A percentile compares a stretch with the other conserved stretches of the same genome.
Conservation (phyloP, 2,797 vertebrate species). For the Gila robusta region DNA sequence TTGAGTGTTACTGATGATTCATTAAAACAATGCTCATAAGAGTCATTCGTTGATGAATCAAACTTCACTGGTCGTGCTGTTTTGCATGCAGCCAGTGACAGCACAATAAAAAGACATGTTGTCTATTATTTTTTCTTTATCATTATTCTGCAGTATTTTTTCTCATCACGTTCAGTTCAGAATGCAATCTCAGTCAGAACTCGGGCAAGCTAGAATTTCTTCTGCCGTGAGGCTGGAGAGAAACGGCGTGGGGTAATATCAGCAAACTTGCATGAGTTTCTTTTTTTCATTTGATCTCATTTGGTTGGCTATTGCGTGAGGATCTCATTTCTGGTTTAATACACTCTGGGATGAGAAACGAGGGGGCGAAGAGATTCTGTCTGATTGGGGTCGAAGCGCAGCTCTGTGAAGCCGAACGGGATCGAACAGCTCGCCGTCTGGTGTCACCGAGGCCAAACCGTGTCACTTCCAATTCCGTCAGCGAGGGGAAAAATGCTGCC, state of each 20-base stretch:
- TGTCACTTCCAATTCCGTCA: conserved; percentile 61
- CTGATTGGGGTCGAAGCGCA: conserved; percentile 44
- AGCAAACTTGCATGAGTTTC: neutral
- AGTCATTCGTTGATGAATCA: neutral
- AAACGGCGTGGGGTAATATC: neutral
- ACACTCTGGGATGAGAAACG: conserved; percentile 7
- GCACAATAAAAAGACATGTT: neutral
- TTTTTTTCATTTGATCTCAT: conserved; percentile 15
- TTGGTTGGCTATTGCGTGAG: neutral
- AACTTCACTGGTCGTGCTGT: neutral
- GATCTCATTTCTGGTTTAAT: conserved; percentile 25
- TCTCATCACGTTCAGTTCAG: neutral
- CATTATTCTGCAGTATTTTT: neutral
- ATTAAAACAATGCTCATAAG: neutral
- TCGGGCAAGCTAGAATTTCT: neutral
- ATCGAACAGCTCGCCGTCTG: conserved; percentile 33
- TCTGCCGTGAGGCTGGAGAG: neutral
- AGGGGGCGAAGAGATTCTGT: neutral
- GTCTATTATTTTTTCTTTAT: neutral
- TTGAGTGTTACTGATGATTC: neutral
- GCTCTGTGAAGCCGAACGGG: conserved; percentile 13
- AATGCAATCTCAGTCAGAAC: neutral
- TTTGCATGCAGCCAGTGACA: neutral
- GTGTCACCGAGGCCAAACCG: conserved; percentile 20
- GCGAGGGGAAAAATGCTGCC: conserved; percentile 27